Evolutionary conservation across 2,797 vertebrate genomes (phyloP).

Genomic region (Sebastes matsubarae): DNA sequence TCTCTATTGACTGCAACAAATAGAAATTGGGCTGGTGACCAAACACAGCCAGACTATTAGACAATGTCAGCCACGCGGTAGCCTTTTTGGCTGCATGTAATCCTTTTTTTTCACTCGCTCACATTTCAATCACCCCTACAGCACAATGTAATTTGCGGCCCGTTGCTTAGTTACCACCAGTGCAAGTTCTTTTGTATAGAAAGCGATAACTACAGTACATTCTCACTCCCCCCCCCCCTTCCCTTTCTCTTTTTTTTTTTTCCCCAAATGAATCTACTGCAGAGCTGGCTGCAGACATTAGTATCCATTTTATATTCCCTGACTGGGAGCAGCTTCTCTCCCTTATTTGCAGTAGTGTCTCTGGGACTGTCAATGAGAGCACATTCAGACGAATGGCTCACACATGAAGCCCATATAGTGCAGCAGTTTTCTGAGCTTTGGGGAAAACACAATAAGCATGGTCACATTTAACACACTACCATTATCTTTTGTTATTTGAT

Average conservation of each 20-base stretch:
- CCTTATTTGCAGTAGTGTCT: constrained; percentile 53
- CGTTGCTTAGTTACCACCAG: constrained; percentile 81
- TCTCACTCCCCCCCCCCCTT: constrained; percentile 1
- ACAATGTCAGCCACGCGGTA: constrained; percentile 33
- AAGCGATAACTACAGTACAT: constrained; percentile 67
- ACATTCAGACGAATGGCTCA: constrained; percentile 60
- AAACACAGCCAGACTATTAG: constrained; percentile 47
- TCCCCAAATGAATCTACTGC: constrained; percentile 61
- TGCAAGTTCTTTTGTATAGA: constrained; percentile 71
- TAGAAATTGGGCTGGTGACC: constrained; percentile 49
- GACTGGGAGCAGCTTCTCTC: constrained; percentile 57
- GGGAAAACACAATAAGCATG: constrained; percentile 56
- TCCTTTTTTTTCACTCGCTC: constrained; percentile 46
- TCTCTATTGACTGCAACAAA: constrained; percentile 30
- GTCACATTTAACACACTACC: constrained; percentile 67
- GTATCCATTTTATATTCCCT: constrained; percentile 72
- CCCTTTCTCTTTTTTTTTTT: not conserved
- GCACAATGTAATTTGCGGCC: constrained; percentile 68
- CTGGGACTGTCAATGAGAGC: constrained; percentile 56
- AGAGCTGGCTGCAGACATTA: constrained; percentile 73
- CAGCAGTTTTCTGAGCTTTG: constrained; percentile 35
- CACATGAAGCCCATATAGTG: constrained; percentile 44
- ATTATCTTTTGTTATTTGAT: constrained; percentile 74
- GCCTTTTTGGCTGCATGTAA: constrained; percentile 56
- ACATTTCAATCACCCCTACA: constrained; percentile 73